These are phyloP conservation scores for Poeciliopsis turrubarensis DNA, from an alignment of 2,113 vertebrate genomes.

Conservation along the genomic window DNA sequence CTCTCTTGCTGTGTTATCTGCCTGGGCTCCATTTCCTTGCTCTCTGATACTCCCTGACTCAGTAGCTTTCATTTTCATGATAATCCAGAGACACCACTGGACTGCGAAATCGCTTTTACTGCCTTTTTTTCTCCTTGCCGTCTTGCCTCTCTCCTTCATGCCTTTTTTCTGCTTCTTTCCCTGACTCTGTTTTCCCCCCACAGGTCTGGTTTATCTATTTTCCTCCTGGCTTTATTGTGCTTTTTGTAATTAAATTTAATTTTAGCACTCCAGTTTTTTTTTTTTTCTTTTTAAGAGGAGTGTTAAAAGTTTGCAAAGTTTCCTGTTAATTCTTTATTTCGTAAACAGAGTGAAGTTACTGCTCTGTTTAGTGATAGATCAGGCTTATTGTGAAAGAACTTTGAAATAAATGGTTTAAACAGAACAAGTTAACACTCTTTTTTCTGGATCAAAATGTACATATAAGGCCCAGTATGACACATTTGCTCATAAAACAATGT, in stretches of 20 bases:
- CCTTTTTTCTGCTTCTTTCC: conserved; percentile 29
- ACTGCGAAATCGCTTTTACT: conserved; percentile 81
- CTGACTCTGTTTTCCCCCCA: conserved; percentile 27
- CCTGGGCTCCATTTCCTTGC: conserved; percentile 77
- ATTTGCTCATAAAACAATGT: too few relatives aligned
- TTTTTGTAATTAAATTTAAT: conserved; percentile 84
- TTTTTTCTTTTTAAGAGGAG: conserved; percentile 31
- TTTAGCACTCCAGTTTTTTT: conserved; percentile 64
- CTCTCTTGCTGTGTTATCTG: conserved; percentile 77
- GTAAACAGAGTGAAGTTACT: conserved; percentile 51
- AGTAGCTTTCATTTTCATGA: conserved; percentile 84
- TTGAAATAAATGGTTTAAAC: background rate
- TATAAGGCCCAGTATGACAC: too few relatives aligned
- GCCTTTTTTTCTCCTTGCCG: conserved; percentile 38
- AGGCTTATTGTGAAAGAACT: background rate
- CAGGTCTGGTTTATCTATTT: conserved; percentile 75
- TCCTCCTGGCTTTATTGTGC: conserved; percentile 80
- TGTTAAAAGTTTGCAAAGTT: conserved; percentile 43
- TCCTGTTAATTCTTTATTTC: conserved; percentile 50
- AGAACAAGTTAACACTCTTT: too few relatives aligned
- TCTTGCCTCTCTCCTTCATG: conserved; percentile 29
- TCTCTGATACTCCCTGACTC: conserved; percentile 81
- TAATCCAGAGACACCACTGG: conserved; percentile 81
- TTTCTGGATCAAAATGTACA: too few relatives aligned
- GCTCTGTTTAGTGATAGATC: background rate